Evolutionary conservation across 1,140 invertebrate genomes (phyloP), one percentile per base, ranked within the genome.

Genomic region (Danaus melanippus): DNA sequence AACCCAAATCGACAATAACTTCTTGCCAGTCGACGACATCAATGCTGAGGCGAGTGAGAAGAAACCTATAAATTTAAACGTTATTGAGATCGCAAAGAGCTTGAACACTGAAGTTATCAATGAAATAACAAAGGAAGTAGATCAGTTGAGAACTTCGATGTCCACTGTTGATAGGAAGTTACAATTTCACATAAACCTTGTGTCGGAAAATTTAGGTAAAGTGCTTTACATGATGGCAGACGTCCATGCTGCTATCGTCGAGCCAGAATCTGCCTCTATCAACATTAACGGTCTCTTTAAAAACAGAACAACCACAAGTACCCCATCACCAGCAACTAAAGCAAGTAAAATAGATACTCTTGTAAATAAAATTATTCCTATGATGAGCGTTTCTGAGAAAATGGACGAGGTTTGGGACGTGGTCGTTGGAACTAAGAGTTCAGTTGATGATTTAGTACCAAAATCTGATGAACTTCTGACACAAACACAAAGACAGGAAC

Each of bases 351-450:
- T 95, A 59, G 93, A 95, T 80, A 90, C 89, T 10, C 83, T 95
- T 1, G 91, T 93, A 0, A 90, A 93, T 58, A 92, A 94, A 83
- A 95, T 95, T 73, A 90, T 92, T 58, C 94, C 94, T 0, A 93
- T 95, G 79, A 90, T 94, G 46, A 92, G 91, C n/a, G 93, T 95
- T 0, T 94, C 93, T 0, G 93, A 94, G 71, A 95, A 96, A 81
- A 95, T 96, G 93, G 94, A 96, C 64, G 93, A 96, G 85, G 93
- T 96, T 6, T 96, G 94, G 94, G 92, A 94, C 69, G 93, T 95
- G 10, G 93, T 96, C 12, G 93, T 95, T 6, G 94, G 94, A 2
- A 95, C 94, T 1, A 96, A 96, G 75, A 94, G 91, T 64, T 94
- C 93, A 0, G 93, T 95, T 7, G 94, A 96, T 74, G 91, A 94